Evolutionary conservation across 1,140 invertebrate genomes (phyloP).

Genomic region (Dysdera silvatica): DNA sequence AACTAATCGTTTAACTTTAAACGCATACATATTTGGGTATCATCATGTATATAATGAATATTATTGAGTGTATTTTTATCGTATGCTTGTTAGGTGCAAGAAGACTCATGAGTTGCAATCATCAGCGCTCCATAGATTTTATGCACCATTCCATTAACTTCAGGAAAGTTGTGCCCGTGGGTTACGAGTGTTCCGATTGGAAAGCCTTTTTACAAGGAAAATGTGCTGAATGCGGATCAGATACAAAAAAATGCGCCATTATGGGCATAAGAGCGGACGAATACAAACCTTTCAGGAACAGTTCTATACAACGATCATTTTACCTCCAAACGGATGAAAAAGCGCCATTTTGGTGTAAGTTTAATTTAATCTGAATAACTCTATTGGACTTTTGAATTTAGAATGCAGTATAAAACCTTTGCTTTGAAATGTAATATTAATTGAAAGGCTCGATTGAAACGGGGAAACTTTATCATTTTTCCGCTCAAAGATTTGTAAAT

Average conservation of each 20-base stretch:
- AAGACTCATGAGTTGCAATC: constrained; percentile 73
- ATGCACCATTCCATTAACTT: constrained; percentile 61
- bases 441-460: not conserved
- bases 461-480: not conserved
- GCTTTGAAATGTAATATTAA: too few relatives aligned
- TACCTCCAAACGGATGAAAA: constrained; percentile 25
- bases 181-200: constrained; percentile 33
- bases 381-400: too few relatives aligned
- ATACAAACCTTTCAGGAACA: constrained; percentile 20
- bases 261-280: constrained; percentile 28
- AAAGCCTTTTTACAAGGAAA: constrained; percentile 32
- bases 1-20: not conserved
- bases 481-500: too few relatives aligned
- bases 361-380: not conserved
- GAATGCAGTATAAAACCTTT: too few relatives aligned
- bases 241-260: constrained; percentile 30
- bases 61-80: constrained; percentile 66
- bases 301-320: constrained; percentile 7
- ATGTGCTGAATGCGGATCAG: constrained; percentile 34
- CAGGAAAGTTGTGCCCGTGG: constrained; percentile 17
- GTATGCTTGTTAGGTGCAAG: constrained; percentile 65
- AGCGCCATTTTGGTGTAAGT: constrained; percentile 25
- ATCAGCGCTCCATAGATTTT: constrained; percentile 76
- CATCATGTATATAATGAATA: not conserved
- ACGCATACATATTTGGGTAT: not conserved